phyloP scores from a whole-genome alignment of 2,113 vertebrate genomes.

The Phylloscopus trochilus region DNA sequence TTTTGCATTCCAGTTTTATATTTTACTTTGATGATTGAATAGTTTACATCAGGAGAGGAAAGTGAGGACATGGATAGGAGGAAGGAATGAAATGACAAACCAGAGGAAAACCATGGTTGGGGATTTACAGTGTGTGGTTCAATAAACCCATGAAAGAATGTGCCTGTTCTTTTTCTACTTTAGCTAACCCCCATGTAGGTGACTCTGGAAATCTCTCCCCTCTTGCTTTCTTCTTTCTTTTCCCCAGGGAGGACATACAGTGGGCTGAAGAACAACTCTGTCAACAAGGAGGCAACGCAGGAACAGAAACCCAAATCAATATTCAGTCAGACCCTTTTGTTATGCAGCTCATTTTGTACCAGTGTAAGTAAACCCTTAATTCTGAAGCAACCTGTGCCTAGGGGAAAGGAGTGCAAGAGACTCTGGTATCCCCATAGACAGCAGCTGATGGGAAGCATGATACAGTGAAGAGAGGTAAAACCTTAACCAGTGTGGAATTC shows the following conservation, averaged over 20 bases:
- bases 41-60: neutral
- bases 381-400: neutral
- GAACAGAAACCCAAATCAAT: neutral
- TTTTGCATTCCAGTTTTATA: neutral
- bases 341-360: neutral
- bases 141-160: neutral
- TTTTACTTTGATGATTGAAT: neutral
- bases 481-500: neutral
- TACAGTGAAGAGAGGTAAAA: neutral
- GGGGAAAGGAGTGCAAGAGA: neutral
- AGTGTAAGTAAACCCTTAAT: neutral
- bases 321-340: neutral
- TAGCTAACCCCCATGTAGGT: neutral
- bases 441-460: neutral
- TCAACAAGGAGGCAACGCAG: neutral
- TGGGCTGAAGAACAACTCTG: neutral
- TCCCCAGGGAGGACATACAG: neutral
- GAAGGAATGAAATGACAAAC: neutral
- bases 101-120: neutral
- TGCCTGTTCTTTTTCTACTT: neutral
- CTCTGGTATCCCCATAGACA: neutral
- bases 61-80: neutral
- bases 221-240: neutral
- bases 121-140: neutral
- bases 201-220: neutral